A percentile compares a stretch with the other conserved stretches of the same genome.
phyloP scores from a whole-genome alignment of 2,113 vertebrate genomes.

The Zosterops hypoxanthus region DNA sequence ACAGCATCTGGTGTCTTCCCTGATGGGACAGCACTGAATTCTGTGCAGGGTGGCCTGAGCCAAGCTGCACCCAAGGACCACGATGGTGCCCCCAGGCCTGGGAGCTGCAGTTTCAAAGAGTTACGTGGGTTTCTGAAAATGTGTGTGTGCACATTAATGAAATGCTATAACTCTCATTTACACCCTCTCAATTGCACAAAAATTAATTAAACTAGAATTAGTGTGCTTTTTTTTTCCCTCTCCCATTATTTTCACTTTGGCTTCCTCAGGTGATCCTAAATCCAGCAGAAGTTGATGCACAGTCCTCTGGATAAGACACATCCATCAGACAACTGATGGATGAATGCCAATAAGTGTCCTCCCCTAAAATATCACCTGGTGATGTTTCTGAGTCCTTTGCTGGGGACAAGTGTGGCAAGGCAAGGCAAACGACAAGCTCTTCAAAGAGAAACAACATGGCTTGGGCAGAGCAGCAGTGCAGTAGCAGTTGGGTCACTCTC shows the following conservation, averaged over 20 bases:
- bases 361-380: neutral
- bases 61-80: neutral
- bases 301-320: neutral
- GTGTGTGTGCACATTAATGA: neutral
- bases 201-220: neutral
- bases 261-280: neutral
- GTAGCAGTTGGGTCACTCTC: neutral
- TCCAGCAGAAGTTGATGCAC: neutral
- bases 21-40: neutral
- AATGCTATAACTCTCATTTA: neutral
- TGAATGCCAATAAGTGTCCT: no score
- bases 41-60: neutral
- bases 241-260: neutral
- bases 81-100: rapidly evolving
- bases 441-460: neutral
- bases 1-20: neutral
- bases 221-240: neutral
- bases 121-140: neutral
- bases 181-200: neutral
- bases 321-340: rapidly evolving
- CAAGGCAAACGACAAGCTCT: neutral
- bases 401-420: neutral
- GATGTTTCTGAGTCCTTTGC: neutral
- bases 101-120: neutral
- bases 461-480: neutral